Percentiles rank a stretch among this genome's conserved stretches.
Evolutionary conservation across 64 coral and sea anemone genomes (phyloP).

Genomic region (Trachythela sp.): DNA sequence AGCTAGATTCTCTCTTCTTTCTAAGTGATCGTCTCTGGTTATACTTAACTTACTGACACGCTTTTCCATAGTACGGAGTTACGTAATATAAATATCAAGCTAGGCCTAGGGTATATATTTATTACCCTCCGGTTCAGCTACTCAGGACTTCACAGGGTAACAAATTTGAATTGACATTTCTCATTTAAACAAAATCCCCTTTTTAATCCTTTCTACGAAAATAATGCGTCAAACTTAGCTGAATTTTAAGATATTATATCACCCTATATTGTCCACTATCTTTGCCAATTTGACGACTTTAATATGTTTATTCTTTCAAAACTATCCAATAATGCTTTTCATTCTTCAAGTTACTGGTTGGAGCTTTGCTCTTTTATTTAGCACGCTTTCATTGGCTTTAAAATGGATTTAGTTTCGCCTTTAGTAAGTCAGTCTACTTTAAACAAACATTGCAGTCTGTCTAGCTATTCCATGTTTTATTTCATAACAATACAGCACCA

Average conservation of each 20-base stretch:
- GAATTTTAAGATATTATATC: background rate
- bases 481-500: no score
- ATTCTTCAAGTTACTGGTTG: background rate
- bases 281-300: background rate
- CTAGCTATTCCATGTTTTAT: no score
- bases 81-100: background rate
- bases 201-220: background rate
- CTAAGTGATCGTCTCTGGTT: background rate
- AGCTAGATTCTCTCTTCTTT: background rate
- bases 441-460: no score
- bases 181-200: background rate
- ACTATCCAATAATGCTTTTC: background rate
- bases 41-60: background rate
- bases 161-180: background rate
- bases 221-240: background rate
- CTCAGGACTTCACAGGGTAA: background rate
- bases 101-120: no score
- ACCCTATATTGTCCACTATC: no score
- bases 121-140: background rate
- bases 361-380: background rate
- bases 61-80: background rate
- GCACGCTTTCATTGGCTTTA: background rate
- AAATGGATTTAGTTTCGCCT: no score
- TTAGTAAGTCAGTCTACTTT: no score
- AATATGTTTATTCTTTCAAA: no score